phyloP scores from a whole-genome alignment of 2,888 invertebrate genomes.

The Apamea epomidion region DNA sequence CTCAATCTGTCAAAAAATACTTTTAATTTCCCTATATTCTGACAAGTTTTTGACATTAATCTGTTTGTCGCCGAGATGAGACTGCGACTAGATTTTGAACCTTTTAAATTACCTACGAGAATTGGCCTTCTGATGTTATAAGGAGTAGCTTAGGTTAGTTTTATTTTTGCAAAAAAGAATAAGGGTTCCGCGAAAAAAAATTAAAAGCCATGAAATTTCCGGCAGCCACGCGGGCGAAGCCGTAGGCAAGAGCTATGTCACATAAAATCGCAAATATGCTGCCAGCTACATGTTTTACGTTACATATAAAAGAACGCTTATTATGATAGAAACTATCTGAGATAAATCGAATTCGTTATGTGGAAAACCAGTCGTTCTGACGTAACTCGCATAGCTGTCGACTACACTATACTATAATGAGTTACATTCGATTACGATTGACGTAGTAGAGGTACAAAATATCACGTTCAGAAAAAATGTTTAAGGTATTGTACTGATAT shows the following conservation, averaged over 20 bases:
- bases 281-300: neutral
- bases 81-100: too few relatives aligned
- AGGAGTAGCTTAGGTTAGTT: neutral
- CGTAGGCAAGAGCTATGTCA: neutral
- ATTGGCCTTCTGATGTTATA: neutral
- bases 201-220: neutral
- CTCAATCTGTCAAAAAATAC: too few relatives aligned
- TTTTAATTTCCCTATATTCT: too few relatives aligned
- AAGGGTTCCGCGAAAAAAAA: neutral
- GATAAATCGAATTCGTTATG: conserved; percentile 32
- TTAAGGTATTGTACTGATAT: neutral
- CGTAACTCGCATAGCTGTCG: conserved; percentile 10
- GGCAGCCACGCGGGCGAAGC: too few relatives aligned
- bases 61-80: too few relatives aligned
- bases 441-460: conserved; percentile 3
- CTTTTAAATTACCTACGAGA: too few relatives aligned
- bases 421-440: conserved; percentile 10
- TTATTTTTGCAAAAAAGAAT: neutral
- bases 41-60: too few relatives aligned
- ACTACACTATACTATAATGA: neutral
- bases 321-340: conserved; percentile 29
- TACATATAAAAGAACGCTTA: neutral
- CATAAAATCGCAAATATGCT: neutral
- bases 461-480: neutral
- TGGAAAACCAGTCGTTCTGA: conserved; percentile 39